Percentiles rank a stretch among this genome's conserved stretches.
Evolutionary conservation across 2,888 invertebrate genomes (phyloP).

Genomic region (Clunio marinus): DNA sequence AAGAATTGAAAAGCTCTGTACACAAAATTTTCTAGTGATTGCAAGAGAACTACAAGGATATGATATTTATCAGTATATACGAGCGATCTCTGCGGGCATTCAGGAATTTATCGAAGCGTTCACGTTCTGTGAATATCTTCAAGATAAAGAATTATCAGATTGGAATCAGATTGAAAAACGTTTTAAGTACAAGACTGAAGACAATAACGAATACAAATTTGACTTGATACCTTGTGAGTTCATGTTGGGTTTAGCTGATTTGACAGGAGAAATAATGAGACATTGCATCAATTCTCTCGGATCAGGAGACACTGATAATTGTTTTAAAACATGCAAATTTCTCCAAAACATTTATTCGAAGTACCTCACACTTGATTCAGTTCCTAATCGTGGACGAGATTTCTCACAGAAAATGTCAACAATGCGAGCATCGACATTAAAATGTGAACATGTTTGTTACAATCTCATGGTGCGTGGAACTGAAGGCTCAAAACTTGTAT

Average conservation of each 20-base stretch:
- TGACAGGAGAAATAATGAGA: conserved; percentile 81
- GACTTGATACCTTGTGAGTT: conserved; percentile 50
- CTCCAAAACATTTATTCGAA: conserved; percentile 28
- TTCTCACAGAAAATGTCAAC: conserved; percentile 66
- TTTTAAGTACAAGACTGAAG: conserved; percentile 50
- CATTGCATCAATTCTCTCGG: conserved; percentile 78
- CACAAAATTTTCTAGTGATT: conserved; percentile 58
- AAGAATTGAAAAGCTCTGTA: conserved; percentile 60
- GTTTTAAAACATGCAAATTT: conserved; percentile 60
- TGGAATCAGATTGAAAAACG: conserved; percentile 58
- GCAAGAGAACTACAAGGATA: conserved; percentile 68
- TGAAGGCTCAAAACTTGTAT: conserved; percentile 59
- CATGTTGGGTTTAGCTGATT: conserved; percentile 76
- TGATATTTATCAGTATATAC: conserved; percentile 65
- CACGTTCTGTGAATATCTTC: conserved; percentile 69
- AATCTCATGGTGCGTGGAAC: conserved; percentile 73
- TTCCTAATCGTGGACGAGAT: conserved; percentile 53
- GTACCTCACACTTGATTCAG: neutral
- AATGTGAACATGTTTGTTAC: conserved; percentile 81
- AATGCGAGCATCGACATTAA: conserved; percentile 69
- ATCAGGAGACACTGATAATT: conserved; percentile 67
- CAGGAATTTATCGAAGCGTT: conserved; percentile 84
- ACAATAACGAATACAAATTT: conserved; percentile 11
- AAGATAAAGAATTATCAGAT: conserved; percentile 57
- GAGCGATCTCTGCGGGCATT: conserved; percentile 62